A percentile compares a stretch with the other conserved stretches of the same genome.
Conservation (phyloP, 2,888 invertebrate species). For the Temnothorax unifasciatus region DNA sequence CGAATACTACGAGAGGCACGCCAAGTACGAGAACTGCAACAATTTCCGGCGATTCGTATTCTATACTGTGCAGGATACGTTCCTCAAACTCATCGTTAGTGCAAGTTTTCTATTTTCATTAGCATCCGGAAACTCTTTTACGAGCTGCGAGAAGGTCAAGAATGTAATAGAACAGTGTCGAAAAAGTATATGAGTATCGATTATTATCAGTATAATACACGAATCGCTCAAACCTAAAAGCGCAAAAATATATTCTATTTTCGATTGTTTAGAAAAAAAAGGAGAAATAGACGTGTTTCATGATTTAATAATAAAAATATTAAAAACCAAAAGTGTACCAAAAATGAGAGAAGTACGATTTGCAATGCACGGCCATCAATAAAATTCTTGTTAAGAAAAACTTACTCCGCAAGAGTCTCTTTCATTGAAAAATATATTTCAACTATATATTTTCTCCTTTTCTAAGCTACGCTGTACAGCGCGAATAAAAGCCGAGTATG, state of each 20-base stretch:
- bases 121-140: constrained; percentile 19
- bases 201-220: neutral
- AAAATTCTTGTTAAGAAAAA: constrained; percentile 35
- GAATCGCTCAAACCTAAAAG: neutral
- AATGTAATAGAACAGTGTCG: neutral
- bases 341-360: neutral
- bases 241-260: neutral
- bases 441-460: constrained; percentile 39
- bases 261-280: neutral
- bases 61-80: neutral
- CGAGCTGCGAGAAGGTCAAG: neutral
- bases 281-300: neutral
- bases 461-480: neutral
- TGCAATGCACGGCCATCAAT: neutral
- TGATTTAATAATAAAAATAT: neutral
- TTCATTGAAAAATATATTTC: constrained; percentile 37
- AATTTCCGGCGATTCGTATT: constrained; percentile 48
- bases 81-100: constrained; percentile 8
- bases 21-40: constrained; percentile 41
- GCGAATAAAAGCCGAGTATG: constrained; percentile 39
- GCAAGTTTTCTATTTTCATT: constrained; percentile 20
- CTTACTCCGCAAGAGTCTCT: neutral
- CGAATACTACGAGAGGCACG: constrained; percentile 33
- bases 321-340: neutral
- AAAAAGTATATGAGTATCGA: neutral